These are phyloP conservation scores for Heliconius cydno DNA, from an alignment of 2,888 invertebrate species.

Conservation along the genomic window DNA sequence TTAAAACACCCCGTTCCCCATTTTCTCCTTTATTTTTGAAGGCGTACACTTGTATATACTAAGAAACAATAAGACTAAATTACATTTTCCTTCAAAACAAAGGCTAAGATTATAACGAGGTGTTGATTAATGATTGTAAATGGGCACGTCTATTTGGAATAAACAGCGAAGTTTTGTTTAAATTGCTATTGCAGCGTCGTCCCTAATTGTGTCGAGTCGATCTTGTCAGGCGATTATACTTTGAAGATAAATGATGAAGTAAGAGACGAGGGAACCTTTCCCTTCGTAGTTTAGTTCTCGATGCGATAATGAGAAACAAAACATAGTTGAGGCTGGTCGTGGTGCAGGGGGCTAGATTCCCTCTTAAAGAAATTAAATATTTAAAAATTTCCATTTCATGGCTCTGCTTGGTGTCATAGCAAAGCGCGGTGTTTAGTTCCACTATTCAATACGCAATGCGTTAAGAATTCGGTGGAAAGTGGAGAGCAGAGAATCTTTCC, in stretches of 20 bases:
- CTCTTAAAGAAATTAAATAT: too few relatives aligned
- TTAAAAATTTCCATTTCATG: too few relatives aligned
- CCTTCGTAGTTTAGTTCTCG: neutral
- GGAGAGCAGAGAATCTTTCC: too few relatives aligned
- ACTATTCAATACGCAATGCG: too few relatives aligned
- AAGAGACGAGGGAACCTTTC: constrained; percentile 3
- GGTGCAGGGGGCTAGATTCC: too few relatives aligned
- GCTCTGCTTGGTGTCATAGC: too few relatives aligned
- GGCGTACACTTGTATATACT: neutral
- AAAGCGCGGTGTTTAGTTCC: too few relatives aligned
- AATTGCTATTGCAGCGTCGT: constrained; percentile 62
- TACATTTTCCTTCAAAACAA: constrained; percentile 31
- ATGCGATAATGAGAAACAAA: neutral
- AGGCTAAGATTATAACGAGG: constrained; percentile 53
- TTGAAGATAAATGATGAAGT: constrained; percentile 57
- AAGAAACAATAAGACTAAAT: constrained; percentile 1
- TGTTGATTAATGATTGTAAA: constrained; percentile 67
- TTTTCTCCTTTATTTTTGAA: neutral
- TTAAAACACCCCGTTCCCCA: too few relatives aligned
- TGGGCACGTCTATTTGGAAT: constrained; percentile 60
- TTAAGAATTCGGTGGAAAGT: too few relatives aligned
- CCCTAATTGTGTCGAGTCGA: constrained; percentile 67
- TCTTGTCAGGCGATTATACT: constrained; percentile 67
- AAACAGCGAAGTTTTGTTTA: constrained; percentile 70
- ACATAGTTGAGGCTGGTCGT: too few relatives aligned